These are phyloP conservation scores for Lutraria rhynchaena DNA, from an alignment of 1,140 invertebrate species.

Conservation along the genomic window DNA sequence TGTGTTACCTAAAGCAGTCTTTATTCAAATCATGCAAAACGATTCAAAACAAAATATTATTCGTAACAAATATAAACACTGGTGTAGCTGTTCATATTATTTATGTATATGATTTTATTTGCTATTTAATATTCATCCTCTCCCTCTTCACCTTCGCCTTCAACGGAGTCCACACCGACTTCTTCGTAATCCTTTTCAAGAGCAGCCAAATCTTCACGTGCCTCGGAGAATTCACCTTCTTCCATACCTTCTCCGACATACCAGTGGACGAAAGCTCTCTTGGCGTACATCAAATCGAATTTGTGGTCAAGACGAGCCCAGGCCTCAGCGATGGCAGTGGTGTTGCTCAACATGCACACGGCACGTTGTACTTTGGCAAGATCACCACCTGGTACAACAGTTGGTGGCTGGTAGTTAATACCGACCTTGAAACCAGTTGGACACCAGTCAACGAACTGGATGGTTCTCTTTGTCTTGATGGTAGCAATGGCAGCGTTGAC, in stretches of 20 bases:
- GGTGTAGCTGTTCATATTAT: neutral
- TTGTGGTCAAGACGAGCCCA: slow-evolving; percentile 85
- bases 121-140: slow-evolving; percentile 36
- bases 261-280: slow-evolving; percentile 81
- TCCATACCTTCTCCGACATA: slow-evolving; percentile 83
- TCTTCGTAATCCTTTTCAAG: slow-evolving; percentile 69
- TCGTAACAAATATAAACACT: too few species aligned
- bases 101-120: neutral
- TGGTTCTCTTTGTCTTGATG: slow-evolving; percentile 87
- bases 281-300: slow-evolving; percentile 86
- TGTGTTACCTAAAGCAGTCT: neutral
- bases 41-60: neutral
- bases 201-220: slow-evolving; percentile 92
- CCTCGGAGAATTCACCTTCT: slow-evolving; percentile 87
- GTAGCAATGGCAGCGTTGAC: slow-evolving; percentile 88
- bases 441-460: slow-evolving; percentile 73
- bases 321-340: slow-evolving; percentile 90
- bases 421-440: slow-evolving; percentile 73
- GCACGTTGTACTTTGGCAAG: slow-evolving; percentile 85
- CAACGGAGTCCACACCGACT: slow-evolving; percentile 63
- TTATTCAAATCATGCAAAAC: neutral
- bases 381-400: slow-evolving; percentile 88
- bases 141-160: slow-evolving; percentile 49
- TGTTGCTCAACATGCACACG: slow-evolving; percentile 87
- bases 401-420: slow-evolving; percentile 88